A percentile compares a stretch with the other conserved stretches of the same genome.
These are phyloP conservation scores for Forpus xanthops DNA, from an alignment of 2,797 vertebrate species.

Conservation along the genomic window DNA sequence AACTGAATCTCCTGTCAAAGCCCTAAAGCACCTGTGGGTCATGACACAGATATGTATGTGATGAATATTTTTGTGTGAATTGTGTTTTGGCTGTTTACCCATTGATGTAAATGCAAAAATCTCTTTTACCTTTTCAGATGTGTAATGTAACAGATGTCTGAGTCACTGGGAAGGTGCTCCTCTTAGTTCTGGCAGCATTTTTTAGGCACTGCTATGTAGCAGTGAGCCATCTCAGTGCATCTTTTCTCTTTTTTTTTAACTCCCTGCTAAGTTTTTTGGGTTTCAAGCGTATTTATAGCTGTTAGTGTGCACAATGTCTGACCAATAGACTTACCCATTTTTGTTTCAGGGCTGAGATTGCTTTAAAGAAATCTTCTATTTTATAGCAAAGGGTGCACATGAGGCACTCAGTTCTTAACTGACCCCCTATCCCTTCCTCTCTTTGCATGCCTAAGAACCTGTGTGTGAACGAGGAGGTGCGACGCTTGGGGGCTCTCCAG, in stretches of 20 bases:
- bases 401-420: background rate
- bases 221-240: background rate
- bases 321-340: background rate
- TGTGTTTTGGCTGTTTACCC: background rate
- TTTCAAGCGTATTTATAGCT: background rate
- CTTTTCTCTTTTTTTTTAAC: background rate
- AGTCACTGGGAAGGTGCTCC: background rate
- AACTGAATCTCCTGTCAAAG: background rate
- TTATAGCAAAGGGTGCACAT: background rate
- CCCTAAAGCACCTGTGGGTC: background rate
- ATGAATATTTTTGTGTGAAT: background rate
- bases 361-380: background rate
- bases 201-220: background rate
- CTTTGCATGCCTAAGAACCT: constrained; percentile 81
- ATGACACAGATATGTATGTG: accelerated
- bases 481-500: constrained; percentile 81
- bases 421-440: background rate
- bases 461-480: constrained; percentile 92
- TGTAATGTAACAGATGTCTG: background rate
- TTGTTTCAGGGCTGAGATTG: background rate
- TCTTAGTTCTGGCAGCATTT: background rate
- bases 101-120: background rate
- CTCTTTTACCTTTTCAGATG: background rate
- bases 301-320: background rate
- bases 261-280: background rate